Evolutionary conservation across 2,797 vertebrate genomes (phyloP).

Genomic region (Chanos chanos): DNA sequence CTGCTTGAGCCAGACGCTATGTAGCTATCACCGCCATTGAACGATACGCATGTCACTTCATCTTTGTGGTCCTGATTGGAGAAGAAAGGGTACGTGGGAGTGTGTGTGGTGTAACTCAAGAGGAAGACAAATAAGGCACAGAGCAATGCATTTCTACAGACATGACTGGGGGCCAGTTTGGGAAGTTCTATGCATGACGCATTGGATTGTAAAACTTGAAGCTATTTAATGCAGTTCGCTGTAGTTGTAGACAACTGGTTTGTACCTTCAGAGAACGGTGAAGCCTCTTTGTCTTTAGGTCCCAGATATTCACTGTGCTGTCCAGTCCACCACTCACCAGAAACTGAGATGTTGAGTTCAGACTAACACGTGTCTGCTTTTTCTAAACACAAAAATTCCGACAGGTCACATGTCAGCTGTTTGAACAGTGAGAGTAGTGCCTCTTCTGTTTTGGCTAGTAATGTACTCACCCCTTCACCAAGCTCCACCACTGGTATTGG

Average conservation of each 20-base stretch:
- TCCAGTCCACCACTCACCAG: conserved; percentile 90
- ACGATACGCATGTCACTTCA: conserved; percentile 88
- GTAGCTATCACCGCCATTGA: conserved; percentile 88
- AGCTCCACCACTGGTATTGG: conserved; percentile 85
- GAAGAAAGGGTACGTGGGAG: no score
- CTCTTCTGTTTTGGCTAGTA: neutral
- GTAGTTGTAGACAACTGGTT: neutral
- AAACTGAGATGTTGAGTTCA: conserved; percentile 85
- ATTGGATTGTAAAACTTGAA: neutral
- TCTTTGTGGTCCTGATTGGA: conserved; percentile 89
- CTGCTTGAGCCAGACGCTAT: conserved; percentile 91
- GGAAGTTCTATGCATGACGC: no score
- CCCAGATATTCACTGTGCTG: conserved; percentile 91
- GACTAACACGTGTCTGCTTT: conserved; percentile 86
- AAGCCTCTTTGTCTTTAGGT: conserved; percentile 87
- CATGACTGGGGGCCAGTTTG: no score
- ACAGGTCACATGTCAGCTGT: conserved; percentile 33
- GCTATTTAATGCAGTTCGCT: neutral
- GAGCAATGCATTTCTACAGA: no score
- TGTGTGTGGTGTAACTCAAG: no score
- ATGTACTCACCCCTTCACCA: conserved; percentile 86
- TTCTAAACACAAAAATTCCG: conserved; percentile 66
- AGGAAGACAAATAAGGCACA: no score
- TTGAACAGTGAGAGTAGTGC: conserved; percentile 10
- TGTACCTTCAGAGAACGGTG: conserved; percentile 86